A percentile compares a stretch with the other conserved stretches of the same genome.
phyloP scores from a whole-genome alignment of 2,797 vertebrate genomes.

The Gephyroberyx darwinii region DNA sequence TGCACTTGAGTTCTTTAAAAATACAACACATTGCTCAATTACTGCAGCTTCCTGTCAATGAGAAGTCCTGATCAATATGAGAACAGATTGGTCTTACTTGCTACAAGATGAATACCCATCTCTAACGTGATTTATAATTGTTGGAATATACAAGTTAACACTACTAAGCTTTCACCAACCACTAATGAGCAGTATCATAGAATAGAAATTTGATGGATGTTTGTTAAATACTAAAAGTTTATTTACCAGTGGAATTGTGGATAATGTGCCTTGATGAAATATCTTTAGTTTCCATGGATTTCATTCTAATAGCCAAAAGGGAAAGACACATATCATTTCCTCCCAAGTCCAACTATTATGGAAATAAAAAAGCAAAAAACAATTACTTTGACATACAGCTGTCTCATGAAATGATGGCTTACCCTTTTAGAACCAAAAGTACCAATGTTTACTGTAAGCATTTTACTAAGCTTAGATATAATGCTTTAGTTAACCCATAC shows the following conservation, averaged over 20 bases:
- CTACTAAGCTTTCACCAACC: constrained; percentile 54
- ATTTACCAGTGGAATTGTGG: constrained; percentile 37
- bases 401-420: constrained; percentile 48
- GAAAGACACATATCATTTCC: constrained; percentile 34
- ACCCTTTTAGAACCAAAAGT: constrained; percentile 10
- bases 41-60: not conserved
- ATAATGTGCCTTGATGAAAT: constrained; percentile 24
- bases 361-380: constrained; percentile 25
- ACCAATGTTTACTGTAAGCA: constrained; percentile 12
- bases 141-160: constrained; percentile 53
- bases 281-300: constrained; percentile 55
- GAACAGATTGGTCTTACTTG: constrained; percentile 53
- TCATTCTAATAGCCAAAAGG: constrained; percentile 35
- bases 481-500: constrained; percentile 8
- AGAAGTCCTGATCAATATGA: constrained; percentile 2
- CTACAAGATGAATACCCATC: constrained; percentile 19
- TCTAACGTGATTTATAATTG: constrained; percentile 11
- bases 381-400: constrained; percentile 37
- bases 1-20: constrained; percentile 26
- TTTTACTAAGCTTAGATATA: constrained; percentile 29
- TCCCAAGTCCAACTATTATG: constrained; percentile 42
- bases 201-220: constrained; percentile 49
- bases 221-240: constrained; percentile 51
- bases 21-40: constrained; percentile 5
- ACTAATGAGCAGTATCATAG: constrained; percentile 53